These are phyloP conservation scores for Drosophila takahashii DNA, from an alignment of 1,140 invertebrate genomes.

Conservation along the genomic window DNA sequence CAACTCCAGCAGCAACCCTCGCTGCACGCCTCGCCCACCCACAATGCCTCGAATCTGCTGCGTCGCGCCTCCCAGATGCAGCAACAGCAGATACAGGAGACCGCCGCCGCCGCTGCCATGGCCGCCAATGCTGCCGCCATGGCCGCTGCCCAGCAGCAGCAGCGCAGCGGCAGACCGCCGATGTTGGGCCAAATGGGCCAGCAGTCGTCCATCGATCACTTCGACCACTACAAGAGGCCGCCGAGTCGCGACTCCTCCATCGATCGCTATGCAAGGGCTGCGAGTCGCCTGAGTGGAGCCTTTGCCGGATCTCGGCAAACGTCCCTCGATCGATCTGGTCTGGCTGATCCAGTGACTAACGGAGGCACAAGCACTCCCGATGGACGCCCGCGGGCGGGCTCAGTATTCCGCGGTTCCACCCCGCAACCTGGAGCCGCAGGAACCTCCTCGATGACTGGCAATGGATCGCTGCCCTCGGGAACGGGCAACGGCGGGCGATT, in stretches of 20 bases:
- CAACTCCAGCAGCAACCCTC: conserved; percentile 63
- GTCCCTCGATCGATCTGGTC: conserved; percentile 88
- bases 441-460: conserved; percentile 83
- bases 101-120: conserved; percentile 54
- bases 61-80: conserved; percentile 69
- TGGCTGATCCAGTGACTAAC: conserved; percentile 67
- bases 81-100: conserved; percentile 65
- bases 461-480: conserved; percentile 86
- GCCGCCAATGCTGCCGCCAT: conserved; percentile 53
- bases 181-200: conserved; percentile 85
- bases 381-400: conserved; percentile 85
- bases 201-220: conserved; percentile 88
- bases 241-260: conserved; percentile 94
- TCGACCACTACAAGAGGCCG: conserved; percentile 97
- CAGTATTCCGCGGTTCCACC: conserved; percentile 58
- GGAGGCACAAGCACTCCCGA: conserved; percentile 85
- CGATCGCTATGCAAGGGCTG: conserved; percentile 90
- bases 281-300: conserved; percentile 85
- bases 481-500: conserved; percentile 73
- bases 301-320: conserved; percentile 89
- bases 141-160: conserved; percentile 78
- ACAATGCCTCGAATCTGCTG: conserved; percentile 65
- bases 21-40: conserved; percentile 63
- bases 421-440: conserved; percentile 83
- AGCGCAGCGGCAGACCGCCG: conserved; percentile 86